Conservation (phyloP, 2,888 invertebrate genomes). For the Esperia sulphurella region DNA sequence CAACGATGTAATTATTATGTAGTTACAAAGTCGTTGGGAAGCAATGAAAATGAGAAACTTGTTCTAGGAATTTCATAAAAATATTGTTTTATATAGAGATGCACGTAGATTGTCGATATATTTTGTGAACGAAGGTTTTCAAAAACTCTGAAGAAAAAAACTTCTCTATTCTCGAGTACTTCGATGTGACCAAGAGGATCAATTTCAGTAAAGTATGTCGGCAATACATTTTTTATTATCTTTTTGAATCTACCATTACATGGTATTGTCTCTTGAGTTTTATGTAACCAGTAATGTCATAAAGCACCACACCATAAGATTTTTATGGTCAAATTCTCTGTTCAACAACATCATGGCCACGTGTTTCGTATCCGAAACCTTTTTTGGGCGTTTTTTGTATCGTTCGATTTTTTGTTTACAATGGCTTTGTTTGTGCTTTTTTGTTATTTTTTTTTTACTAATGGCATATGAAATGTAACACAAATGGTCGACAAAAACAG, state of each 20-base stretch:
- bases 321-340: constrained; percentile 19
- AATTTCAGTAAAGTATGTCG: too few relatives aligned
- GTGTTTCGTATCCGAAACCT: constrained; percentile 38
- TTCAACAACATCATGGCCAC: constrained; percentile 32
- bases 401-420: constrained; percentile 32
- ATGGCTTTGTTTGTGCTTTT: constrained; percentile 29
- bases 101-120: too few relatives aligned
- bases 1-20: too few relatives aligned
- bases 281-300: constrained; percentile 2
- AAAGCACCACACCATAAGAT: constrained; percentile 16
- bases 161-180: too few relatives aligned
- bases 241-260: neutral
- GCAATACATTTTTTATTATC: too few relatives aligned
- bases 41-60: too few relatives aligned
- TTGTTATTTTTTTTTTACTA: constrained; percentile 36
- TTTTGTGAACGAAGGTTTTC: too few relatives aligned
- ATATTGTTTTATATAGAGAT: too few relatives aligned
- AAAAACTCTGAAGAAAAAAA: too few relatives aligned
- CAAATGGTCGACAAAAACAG: constrained; percentile 20
- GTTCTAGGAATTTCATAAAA: too few relatives aligned
- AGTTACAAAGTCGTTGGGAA: too few relatives aligned
- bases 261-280: constrained; percentile 2
- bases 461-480: constrained; percentile 42
- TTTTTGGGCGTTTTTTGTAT: constrained; percentile 29
- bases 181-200: too few relatives aligned